Percentiles rank a stretch among this genome's conserved stretches.
Evolutionary conservation across 2,113 vertebrate species (phyloP).

Genomic region (Pongo abelii): DNA sequence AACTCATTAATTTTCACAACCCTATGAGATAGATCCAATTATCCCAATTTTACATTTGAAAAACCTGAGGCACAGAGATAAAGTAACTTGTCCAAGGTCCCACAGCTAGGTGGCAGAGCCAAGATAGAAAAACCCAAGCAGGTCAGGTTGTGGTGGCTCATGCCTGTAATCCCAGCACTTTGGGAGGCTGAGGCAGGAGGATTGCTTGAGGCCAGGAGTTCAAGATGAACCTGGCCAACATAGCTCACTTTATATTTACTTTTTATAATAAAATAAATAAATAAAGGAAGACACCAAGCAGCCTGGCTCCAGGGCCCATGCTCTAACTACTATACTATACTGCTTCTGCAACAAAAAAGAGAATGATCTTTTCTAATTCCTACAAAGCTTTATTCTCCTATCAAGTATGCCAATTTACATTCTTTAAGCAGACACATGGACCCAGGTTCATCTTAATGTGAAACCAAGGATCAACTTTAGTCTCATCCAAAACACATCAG

Average conservation of each 20-base stretch:
- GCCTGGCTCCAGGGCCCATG: neutral
- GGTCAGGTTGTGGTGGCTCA: neutral
- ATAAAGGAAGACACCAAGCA: neutral
- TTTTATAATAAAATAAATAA: too few relatives aligned
- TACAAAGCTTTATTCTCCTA: neutral
- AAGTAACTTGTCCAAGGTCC: neutral
- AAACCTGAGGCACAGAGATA: neutral
- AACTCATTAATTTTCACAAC: slow-evolving; percentile 49
- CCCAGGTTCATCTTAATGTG: slow-evolving; percentile 24
- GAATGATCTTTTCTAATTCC: neutral
- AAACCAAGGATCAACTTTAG: slow-evolving; percentile 28
- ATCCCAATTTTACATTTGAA: neutral
- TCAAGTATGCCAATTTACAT: neutral
- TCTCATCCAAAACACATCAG: slow-evolving; percentile 11
- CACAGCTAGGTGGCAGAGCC: neutral
- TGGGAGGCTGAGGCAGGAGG: too few relatives aligned
- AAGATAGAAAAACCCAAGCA: neutral
- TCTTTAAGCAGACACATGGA: slow-evolving; percentile 47
- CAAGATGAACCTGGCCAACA: too few relatives aligned
- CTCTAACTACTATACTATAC: neutral
- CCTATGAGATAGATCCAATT: neutral
- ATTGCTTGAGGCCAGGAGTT: too few relatives aligned
- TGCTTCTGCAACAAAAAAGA: neutral
- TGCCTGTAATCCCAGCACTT: too few relatives aligned
- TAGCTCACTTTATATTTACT: too few relatives aligned